Conservation (phyloP, 2,797 vertebrate species). For the Sebastes cheni region DNA sequence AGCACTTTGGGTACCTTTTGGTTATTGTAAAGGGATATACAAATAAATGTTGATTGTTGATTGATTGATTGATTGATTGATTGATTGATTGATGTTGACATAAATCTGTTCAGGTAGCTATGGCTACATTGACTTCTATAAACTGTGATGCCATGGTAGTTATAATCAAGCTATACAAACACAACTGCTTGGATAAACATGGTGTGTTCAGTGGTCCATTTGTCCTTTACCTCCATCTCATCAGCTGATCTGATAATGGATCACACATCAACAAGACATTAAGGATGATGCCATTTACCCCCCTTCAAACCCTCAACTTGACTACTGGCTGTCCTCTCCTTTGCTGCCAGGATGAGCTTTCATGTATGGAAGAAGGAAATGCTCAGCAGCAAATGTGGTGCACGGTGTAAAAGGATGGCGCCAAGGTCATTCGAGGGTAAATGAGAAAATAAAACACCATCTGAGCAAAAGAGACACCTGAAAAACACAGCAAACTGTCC, state of each 20-base stretch:
- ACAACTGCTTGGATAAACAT: constrained; percentile 10
- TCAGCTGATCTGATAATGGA: constrained; percentile 17
- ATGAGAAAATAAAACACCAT: constrained; percentile 30
- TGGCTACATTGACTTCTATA: constrained; percentile 17
- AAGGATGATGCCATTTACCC: neutral
- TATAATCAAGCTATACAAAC: constrained; percentile 1
- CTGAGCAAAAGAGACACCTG: neutral
- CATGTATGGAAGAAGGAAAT: constrained; percentile 18
- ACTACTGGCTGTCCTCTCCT: neutral
- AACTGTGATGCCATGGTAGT: neutral
- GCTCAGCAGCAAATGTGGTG: neutral
- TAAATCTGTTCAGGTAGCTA: neutral
- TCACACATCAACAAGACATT: constrained; percentile 26
- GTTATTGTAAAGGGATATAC: too few relatives aligned
- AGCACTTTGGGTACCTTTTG: too few relatives aligned
- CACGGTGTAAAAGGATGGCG: constrained; percentile 60
- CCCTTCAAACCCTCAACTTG: constrained; percentile 8
- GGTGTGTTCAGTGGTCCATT: constrained; percentile 4
- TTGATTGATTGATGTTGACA: neutral
- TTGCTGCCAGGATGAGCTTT: neutral
- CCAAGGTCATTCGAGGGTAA: constrained; percentile 79
- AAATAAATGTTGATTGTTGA: too few relatives aligned
- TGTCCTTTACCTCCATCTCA: constrained; percentile 4
- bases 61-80: too few relatives aligned
- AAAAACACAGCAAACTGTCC: neutral